phyloP scores from a whole-genome alignment of 2,888 invertebrate species.

The Anagyrus pseudococci region DNA sequence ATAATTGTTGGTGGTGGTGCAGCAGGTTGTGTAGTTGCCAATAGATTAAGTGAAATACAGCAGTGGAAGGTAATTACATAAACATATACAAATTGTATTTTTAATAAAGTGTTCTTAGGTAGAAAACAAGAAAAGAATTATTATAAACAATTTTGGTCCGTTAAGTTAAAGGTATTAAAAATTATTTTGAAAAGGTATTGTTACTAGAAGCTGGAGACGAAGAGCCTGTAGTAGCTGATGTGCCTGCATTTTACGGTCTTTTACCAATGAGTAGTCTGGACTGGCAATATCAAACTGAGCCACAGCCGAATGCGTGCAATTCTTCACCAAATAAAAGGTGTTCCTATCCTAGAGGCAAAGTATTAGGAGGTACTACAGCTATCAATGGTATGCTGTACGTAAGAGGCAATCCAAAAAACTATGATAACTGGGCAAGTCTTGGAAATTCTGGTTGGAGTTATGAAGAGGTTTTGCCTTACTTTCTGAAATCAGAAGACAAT shows the following conservation, averaged over 20 bases:
- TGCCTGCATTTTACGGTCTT: background rate
- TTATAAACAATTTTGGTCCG: too few species aligned
- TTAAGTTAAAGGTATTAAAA: too few species aligned
- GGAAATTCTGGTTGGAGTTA: slow-evolving; percentile 91
- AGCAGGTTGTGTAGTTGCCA: slow-evolving; percentile 9
- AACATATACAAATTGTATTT: background rate
- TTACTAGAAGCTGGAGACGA: slow-evolving; percentile 7
- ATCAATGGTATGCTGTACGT: background rate
- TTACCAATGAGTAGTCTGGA: background rate
- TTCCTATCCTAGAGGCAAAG: slow-evolving; percentile 8
- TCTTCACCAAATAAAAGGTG: slow-evolving; percentile 42
- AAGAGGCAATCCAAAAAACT: slow-evolving; percentile 12
- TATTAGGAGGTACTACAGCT: slow-evolving; percentile 10
- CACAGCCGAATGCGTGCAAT: too few species aligned
- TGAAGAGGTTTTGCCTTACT: slow-evolving; percentile 81
- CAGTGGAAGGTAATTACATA: slow-evolving; percentile 7
- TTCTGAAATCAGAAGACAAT: slow-evolving; percentile 87
- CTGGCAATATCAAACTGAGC: background rate
- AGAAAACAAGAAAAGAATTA: background rate
- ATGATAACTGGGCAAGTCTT: slow-evolving; percentile 81
- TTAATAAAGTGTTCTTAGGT: background rate
- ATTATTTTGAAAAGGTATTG: slow-evolving; percentile 8
- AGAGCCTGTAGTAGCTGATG: slow-evolving; percentile 3
- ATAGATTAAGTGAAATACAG: slow-evolving; percentile 8
- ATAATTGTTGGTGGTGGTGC: slow-evolving; percentile 14